Evolutionary conservation across 1,140 invertebrate genomes (phyloP).

Genomic region (Drosophila ananassae): DNA sequence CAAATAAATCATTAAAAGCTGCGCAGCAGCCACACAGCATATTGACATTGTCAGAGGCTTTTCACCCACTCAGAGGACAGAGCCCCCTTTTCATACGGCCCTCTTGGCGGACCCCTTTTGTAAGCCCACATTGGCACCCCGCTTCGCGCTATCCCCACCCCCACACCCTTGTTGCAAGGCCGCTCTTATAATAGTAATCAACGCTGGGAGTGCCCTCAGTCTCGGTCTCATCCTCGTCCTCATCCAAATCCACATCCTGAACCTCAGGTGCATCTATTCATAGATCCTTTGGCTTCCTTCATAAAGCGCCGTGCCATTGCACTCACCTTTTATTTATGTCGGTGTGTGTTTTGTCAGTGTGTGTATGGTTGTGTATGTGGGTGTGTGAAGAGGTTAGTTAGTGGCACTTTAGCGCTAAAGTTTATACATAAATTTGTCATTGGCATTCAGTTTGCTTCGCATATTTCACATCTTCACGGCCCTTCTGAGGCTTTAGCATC

Average conservation of each 20-base stretch:
- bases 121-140: neutral
- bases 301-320: slow-evolving; percentile 77
- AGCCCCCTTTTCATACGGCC: no score
- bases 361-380: slow-evolving; percentile 10
- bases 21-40: slow-evolving; percentile 61
- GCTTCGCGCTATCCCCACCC: neutral
- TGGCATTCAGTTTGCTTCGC: slow-evolving; percentile 66
- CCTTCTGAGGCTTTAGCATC: slow-evolving; percentile 13
- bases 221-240: slow-evolving; percentile 36
- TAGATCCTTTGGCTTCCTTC: slow-evolving; percentile 63
- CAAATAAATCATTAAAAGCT: slow-evolving; percentile 82
- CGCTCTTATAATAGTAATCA: slow-evolving; percentile 78
- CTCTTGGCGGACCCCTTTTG: slow-evolving; percentile 5
- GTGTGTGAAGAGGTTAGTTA: slow-evolving; percentile 69
- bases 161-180: slow-evolving; percentile 27
- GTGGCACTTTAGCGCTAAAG: slow-evolving; percentile 79
- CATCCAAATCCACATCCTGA: slow-evolving; percentile 31
- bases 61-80: slow-evolving; percentile 17
- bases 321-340: slow-evolving; percentile 47
- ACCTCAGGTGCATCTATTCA: slow-evolving; percentile 60
- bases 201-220: slow-evolving; percentile 72
- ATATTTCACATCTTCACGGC: slow-evolving; percentile 12
- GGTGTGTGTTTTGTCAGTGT: slow-evolving; percentile 10
- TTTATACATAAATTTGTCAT: slow-evolving; percentile 82
- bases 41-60: slow-evolving; percentile 74